phyloP scores from a whole-genome alignment of 2,113 vertebrate genomes.

The Alligator mississippiensis region DNA sequence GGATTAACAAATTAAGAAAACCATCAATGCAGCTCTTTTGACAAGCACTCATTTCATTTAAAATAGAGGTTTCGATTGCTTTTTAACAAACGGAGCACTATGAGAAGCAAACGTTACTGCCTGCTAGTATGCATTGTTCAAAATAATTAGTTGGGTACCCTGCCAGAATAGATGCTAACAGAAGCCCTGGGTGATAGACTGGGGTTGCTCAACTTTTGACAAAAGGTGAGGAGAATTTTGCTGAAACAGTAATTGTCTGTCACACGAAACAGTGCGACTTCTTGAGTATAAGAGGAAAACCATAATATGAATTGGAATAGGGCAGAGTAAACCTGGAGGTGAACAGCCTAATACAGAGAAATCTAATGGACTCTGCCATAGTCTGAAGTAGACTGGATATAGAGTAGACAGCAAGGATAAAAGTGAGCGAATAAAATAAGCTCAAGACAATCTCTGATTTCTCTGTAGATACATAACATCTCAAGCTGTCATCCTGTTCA shows the following conservation, averaged over 20 bases:
- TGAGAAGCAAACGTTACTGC: neutral
- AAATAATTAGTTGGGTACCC: slow-evolving; percentile 48
- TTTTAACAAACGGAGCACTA: neutral
- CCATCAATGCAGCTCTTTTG: neutral
- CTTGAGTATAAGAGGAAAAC: neutral
- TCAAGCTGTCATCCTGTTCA: neutral
- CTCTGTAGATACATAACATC: neutral
- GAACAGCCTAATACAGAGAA: neutral
- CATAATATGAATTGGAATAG: neutral
- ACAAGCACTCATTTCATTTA: neutral
- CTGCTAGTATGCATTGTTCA: slow-evolving; percentile 40
- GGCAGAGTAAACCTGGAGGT: neutral
- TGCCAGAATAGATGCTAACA: slow-evolving; percentile 26
- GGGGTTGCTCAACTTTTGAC: slow-evolving; percentile 59
- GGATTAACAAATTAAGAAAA: neutral
- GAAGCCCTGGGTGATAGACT: slow-evolving; percentile 29
- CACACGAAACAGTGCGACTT: slow-evolving; percentile 35
- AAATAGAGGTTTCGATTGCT: neutral
- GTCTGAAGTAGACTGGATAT: neutral
- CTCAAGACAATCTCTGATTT: neutral
- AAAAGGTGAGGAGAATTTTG: slow-evolving; percentile 59
- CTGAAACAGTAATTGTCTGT: slow-evolving; percentile 60
- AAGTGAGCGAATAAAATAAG: neutral
- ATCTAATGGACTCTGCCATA: neutral
- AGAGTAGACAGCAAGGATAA: neutral